Evolutionary conservation across 1,140 invertebrate species (phyloP), one percentile per base, ranked within the genome.

Genomic region (Diorhabda sublineata): DNA sequence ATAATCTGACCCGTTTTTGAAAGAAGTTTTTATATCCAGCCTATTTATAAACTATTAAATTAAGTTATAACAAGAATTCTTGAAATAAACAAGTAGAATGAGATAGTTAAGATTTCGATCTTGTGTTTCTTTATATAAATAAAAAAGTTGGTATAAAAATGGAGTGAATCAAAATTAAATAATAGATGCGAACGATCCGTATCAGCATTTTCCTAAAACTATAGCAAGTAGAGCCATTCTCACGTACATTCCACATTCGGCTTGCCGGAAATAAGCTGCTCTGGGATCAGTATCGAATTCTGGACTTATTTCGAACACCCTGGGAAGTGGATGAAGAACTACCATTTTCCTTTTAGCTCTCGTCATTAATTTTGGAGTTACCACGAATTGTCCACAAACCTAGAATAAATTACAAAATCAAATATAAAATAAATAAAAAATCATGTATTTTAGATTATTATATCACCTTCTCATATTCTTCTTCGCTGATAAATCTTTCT

Each of bases 221-320:
- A 98, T 93, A 0, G 95, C 89, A 3, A 99, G 84, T 2, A 99
- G 82, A 2, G 98, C 96, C 98, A 99, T 99, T 52, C 98, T 87
- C 3, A 99, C 94, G 78, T 97, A 99, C 89, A 99, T 93, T 60
- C 98, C 98, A 77, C 95, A 94, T 81, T 98, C 95, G 3, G 96
- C 95, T 84, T 99, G 98, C 41, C 98, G 86, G 85, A 99, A 99
- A 82, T 99, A 99, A 1, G 97, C 98, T 2, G 98, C 97, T 61
- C 98, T 82, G 0, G 96, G 95, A 85, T 99, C 98, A 0, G 88
- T 90, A 81, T 99, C 98, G 73, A 99, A 93, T 72, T 97, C 94
- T 2, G 91, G 85, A 72, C 91, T 95, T 69, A 99, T 99, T 84
- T 99, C 98, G 79, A 92, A 90, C 0, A 97, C 89, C 65, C 98